Percentiles rank a stretch among this genome's conserved stretches.
phyloP scores from a whole-genome alignment of 2,113 vertebrate species.

The Macaca fascicularis region T2T-MFA8v1.1 NC_088378.1:34352501-34353000 shows the following conservation, averaged over 20 bases:
- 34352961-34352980: not conserved
- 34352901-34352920: not conserved
- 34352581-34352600: not conserved
- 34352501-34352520: not conserved
- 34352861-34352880: not conserved
- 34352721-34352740: not conserved
- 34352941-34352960: not conserved
- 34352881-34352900: not conserved
- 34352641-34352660: not conserved
- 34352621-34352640: not conserved
- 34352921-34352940: not conserved
- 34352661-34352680: not conserved
- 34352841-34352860: conserved; percentile 73
- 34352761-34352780: not conserved
- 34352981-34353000: not conserved
- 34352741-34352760: not conserved
- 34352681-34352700: not conserved
- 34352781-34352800: not conserved
- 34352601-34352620: not conserved
- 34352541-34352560: not conserved
- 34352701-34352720: not conserved
- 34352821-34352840: not conserved
- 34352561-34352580: not conserved
- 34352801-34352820: not conserved
- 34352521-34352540: not conserved